Base-by-base conservation (phyloP, 2,888 invertebrate genomes). In the Ophioninae sp. region DNA sequence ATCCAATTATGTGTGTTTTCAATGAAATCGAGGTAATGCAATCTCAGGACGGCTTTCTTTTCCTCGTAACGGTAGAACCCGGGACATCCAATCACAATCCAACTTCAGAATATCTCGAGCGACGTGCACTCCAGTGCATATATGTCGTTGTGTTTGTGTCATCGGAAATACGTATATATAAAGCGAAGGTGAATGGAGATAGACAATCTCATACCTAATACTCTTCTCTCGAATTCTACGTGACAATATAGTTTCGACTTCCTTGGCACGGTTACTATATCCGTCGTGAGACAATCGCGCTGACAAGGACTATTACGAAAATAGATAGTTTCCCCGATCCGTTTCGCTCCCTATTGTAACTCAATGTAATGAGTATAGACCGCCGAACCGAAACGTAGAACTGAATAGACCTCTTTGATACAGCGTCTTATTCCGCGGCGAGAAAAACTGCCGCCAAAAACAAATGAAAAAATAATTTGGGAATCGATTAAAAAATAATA, bases 321-420 rank as follows among this genome's bases (percentile, higher is more conserved):
- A 75, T 56, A 74, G 37, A 78, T 74, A 79, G 82, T 82, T 79
- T 56, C 69, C 59, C 20, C 70, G 61, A 70, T 41, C 61, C 23
- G 37, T 67, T 50, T 39, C 78, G 56, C 20, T 65, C 56, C 17
- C 69, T 41, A 82, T 76, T 59, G 84, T 78, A 74, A 80, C 65
- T 86, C 78, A 80, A 86, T 80, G 85, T 82, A 84, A 81, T 85
- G 84, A 85, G 81, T 67, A 76, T 83, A 86, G 85, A 87, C 87
- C 79, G 85, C 76, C 74, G 82, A 70, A 64, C 79, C 57, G 57
- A 39, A 75, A 81, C 85, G 81, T 86, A 74, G 86, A 67, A 56
- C n/a, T 7, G 30, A 80, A 78, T 72, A 65, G 80, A 75, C 13
- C 50, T 13, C 50, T 50, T 50, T 5, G 13, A 50, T 50, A 50